A percentile compares a stretch with the other conserved stretches of the same genome.
These are phyloP conservation scores for Patella caerulea DNA, from an alignment of 2,888 invertebrate genomes.

Conservation along the genomic window DNA sequence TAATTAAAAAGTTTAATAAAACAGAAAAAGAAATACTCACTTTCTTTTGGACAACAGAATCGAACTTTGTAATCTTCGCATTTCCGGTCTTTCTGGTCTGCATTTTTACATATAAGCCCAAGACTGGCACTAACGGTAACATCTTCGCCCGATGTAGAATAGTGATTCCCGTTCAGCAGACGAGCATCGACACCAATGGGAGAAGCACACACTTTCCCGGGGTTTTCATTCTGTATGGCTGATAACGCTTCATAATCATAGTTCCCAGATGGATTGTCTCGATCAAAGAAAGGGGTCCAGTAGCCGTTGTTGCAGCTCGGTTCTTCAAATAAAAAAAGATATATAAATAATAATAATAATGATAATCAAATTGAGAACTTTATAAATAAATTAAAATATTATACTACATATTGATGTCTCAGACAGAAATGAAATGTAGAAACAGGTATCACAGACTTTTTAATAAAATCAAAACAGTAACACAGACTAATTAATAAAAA, in stretches of 20 bases:
- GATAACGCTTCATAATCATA: not conserved
- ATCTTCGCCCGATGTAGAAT: not conserved
- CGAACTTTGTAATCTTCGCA: slow-evolving; percentile 7
- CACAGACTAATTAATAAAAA: too few relatives aligned
- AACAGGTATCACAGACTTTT: too few relatives aligned
- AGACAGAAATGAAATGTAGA: too few relatives aligned
- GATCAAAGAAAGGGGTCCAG: not conserved
- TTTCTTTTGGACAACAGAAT: slow-evolving; percentile 2
- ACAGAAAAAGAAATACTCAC: too few relatives aligned
- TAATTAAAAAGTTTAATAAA: too few relatives aligned
- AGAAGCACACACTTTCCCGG: not conserved
- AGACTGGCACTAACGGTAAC: not conserved
- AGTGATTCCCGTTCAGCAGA: not conserved
- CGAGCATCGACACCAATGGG: not conserved
- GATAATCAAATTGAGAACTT: too few relatives aligned
- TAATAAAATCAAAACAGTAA: too few relatives aligned
- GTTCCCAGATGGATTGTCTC: not conserved
- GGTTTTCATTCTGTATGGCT: not conserved
- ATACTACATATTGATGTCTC: too few relatives aligned
- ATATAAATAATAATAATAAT: too few relatives aligned
- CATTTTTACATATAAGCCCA: slow-evolving; percentile 3
- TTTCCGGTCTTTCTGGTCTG: not conserved
- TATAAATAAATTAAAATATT: too few relatives aligned
- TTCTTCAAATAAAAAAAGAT: not conserved
- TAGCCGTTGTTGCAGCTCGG: not conserved